phyloP scores from a whole-genome alignment of 2,888 invertebrate genomes.

The Hypercompe scribonia region DNA sequence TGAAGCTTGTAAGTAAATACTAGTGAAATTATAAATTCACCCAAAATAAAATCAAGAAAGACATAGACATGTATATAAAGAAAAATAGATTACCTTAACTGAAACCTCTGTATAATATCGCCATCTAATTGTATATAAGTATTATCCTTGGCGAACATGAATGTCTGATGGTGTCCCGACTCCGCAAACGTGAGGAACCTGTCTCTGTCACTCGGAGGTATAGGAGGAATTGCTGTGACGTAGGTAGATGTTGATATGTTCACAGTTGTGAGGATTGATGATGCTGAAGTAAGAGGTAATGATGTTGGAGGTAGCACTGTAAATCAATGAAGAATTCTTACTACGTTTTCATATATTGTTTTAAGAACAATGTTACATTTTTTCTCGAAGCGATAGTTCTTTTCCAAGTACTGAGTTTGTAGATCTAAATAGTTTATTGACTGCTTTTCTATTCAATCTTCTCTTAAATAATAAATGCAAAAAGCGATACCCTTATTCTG shows the following conservation, averaged over 20 bases:
- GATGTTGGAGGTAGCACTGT: conserved; percentile 76
- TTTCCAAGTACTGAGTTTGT: background rate
- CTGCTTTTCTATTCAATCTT: background rate
- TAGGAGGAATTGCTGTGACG: conserved; percentile 85
- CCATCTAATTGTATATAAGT: conserved; percentile 96
- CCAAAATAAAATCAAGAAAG: background rate
- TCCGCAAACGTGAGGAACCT: conserved; percentile 94
- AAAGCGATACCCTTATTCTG: background rate
- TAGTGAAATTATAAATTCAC: too few relatives aligned
- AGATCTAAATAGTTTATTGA: background rate
- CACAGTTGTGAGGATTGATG: conserved; percentile 75
- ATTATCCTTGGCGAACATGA: conserved; percentile 96
- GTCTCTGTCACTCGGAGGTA: conserved; percentile 91
- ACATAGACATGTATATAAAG: background rate
- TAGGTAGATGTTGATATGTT: conserved; percentile 78
- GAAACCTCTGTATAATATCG: conserved; percentile 95
- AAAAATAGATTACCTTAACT: conserved; percentile 89
- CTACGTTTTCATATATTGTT: background rate
- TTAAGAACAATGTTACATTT: background rate
- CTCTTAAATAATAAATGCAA: background rate
- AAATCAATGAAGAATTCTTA: conserved; percentile 25
- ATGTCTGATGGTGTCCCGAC: conserved; percentile 94
- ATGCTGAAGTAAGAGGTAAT: conserved; percentile 63
- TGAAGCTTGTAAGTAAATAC: background rate
- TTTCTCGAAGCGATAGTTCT: background rate